Evolutionary conservation across 2,113 vertebrate species (phyloP), one percentile per base, ranked within the genome.

Genomic region (Macroglossus sobrinus): DNA sequence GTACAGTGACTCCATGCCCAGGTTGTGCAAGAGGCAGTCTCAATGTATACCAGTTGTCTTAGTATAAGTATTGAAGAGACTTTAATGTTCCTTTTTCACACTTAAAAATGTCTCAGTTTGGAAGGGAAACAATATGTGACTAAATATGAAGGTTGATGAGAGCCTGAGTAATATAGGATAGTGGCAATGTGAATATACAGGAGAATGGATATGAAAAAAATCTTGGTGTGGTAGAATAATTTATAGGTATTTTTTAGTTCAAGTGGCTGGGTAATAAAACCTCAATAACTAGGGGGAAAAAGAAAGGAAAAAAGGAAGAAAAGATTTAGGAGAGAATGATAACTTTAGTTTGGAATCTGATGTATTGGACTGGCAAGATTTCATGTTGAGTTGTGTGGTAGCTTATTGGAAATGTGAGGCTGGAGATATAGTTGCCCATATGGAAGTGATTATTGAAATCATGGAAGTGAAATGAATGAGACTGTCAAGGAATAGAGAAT

Each of bases 311-410:
- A 68, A 55, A 38, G 26, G 28, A 69, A 47, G 22, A 69, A 64
- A 90, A 66, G 45, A 71, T 59, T 92, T 80, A 28, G 69, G 35
- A 53, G 53, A 68, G 78, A 87, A 87, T 66, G 82, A 84, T 68
- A 53, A 74, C 68, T 95, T 89, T 30, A 66, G 76, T 85, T 89
- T 97, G 66, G 86, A 96, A 81, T 87, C 30, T 89, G 53, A 81
- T 2, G 12, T 13, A 24, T 53, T 75, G 55, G 71, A 30, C 61
- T 75, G 63, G 71, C 66, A 93, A 47, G n/a, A 88, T 68, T 40
- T 81, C 64, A 45, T 4, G 18, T 28, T 94, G 76, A 84, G 24
- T 13, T 50, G 45, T 93, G 85, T 4, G 15, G 92, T 24, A 88
- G 85, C 22, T 87, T 88, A 74, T 11, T 86, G 75, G 57, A 79